Conservation (phyloP, 2,113 vertebrate species). For the Tautogolabrus adspersus region DNA sequence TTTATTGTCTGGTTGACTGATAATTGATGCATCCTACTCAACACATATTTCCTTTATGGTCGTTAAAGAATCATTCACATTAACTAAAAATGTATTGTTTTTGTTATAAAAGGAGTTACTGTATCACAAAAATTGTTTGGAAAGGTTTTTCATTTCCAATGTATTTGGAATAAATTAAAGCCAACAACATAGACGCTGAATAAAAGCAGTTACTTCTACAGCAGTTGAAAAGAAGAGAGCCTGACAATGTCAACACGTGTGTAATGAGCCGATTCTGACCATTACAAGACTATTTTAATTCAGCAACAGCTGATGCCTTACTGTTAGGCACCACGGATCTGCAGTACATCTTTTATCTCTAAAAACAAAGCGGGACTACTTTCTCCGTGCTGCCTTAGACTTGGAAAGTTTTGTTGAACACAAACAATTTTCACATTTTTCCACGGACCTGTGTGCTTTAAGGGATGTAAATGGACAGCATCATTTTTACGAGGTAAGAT, state of each 20-base stretch:
- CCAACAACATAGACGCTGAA: no score
- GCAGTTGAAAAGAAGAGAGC: no score
- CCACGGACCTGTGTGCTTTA: neutral
- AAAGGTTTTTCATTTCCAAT: neutral
- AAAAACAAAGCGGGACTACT: neutral
- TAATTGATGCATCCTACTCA: neutral
- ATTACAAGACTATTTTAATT: neutral
- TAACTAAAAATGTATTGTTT: neutral
- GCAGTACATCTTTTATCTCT: neutral
- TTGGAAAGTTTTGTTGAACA: neutral
- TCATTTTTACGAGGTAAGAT: no score
- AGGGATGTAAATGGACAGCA: neutral
- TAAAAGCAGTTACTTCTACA: no score
- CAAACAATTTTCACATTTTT: neutral
- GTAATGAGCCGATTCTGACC: neutral
- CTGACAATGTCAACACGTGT: neutral
- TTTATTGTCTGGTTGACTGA: constrained; percentile 1
- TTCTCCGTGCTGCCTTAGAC: neutral
- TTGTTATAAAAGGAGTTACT: neutral
- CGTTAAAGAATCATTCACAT: neutral
- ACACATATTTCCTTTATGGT: neutral
- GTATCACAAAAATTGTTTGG: neutral
- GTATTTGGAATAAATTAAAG: no score
- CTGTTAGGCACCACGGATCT: neutral
- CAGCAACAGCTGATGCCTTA: neutral